Percentiles rank a stretch among this genome's conserved stretches.
Conservation (phyloP, 2,113 vertebrate genomes). For the Nematolebias whitei region DNA sequence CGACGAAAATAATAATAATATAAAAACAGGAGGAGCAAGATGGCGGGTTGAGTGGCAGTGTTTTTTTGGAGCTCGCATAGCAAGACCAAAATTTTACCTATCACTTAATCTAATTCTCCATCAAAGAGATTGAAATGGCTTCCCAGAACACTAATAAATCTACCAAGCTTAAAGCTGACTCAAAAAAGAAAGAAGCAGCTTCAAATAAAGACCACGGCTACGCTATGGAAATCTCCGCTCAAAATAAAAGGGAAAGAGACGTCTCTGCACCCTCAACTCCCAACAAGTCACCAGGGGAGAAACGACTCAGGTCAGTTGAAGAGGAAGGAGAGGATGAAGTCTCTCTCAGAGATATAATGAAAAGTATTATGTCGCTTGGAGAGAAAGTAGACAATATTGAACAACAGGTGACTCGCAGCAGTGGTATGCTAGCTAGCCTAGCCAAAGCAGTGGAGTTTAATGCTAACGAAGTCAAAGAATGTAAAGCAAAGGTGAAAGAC, state of each 20-base stretch:
- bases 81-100: not conserved
- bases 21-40: too few relatives aligned
- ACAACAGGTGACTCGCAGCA: not conserved
- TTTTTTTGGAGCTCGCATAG: not conserved
- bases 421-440: not conserved
- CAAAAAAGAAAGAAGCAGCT: not conserved
- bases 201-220: not conserved
- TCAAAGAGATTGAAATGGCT: not conserved
- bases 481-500: not conserved
- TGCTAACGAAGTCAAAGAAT: not conserved
- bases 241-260: not conserved
- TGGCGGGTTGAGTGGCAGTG: not conserved
- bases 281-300: not conserved
- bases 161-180: not conserved
- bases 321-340: not conserved
- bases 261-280: not conserved
- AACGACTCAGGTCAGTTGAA: not conserved
- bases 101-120: not conserved
- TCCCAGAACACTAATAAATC: not conserved
- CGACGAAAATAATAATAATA: too few relatives aligned
- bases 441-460: not conserved
- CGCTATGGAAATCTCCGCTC: not conserved
- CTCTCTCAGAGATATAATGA: not conserved
- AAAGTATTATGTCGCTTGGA: not conserved
- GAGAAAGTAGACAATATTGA: not conserved